Evolutionary conservation across 1,140 invertebrate species (phyloP), one percentile per base, ranked within the genome.

Genomic region (Listronotus bonariensis): DNA sequence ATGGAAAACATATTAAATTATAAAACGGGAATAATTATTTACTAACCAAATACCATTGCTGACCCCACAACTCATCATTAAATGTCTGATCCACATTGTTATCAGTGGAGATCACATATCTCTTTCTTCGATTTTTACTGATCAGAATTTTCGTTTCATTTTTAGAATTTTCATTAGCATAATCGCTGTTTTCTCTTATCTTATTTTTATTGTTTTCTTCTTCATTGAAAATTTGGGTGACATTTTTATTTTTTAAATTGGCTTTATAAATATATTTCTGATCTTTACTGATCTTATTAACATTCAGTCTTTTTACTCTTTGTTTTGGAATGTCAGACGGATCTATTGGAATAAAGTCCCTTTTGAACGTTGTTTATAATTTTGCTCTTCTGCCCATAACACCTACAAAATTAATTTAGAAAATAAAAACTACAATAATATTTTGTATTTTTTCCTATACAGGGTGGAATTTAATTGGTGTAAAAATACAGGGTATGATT

Each of bases 41-140:
- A 53, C 84, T 82, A 85, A 96, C 93, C 88, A 96, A 82, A 81
- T 97, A 97, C 95, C 95, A 97, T 79, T 97, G 87, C 68, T 92
- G 85, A 38, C 82, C 77, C 90, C 93, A 97, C 0, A 95, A 80
- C 67, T 92, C 91, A 73, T 97, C 95, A 72, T 92, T 92, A 76
- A 94, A 96, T 0, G 65, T 72, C 40, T 65, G 68, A 42, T 72
- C 70, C 3, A 52, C 42, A 49, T 57, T 61, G 1, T 18, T 17
- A 63, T 51, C 10, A 48, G 41, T 55, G 3, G 45, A 51, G 6
- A 18, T 15, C 8, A n/a, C 15, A 17, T 18, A 55, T 8, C 60
- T 51, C 48, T 63, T 63, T 46, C 15, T 55, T 20, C 60, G n/a
- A 26, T 2, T 63, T 63, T 55, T 55, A 15, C n/a, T 42, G 12